phyloP scores from a whole-genome alignment of 2,797 vertebrate genomes.

The Acropternis orthonyx region DNA sequence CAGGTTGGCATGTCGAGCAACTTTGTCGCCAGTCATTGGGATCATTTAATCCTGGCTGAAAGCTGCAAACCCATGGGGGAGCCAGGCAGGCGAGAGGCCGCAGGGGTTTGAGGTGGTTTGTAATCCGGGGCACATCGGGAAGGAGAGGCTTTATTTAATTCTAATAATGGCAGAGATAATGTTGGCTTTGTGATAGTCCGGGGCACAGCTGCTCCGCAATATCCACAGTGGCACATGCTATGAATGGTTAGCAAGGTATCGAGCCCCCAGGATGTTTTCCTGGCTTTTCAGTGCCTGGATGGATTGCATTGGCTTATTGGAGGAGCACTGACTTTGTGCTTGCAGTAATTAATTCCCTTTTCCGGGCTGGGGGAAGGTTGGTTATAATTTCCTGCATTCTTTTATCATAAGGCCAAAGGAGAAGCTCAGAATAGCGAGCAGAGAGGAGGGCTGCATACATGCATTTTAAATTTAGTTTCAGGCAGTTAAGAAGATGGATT shows the following conservation, averaged over 20 bases:
- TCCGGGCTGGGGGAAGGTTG: constrained; percentile 54
- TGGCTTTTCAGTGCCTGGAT: constrained; percentile 10
- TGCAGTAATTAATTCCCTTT: constrained; percentile 69
- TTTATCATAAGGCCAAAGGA: constrained; percentile 65
- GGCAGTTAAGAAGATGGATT: constrained; percentile 24
- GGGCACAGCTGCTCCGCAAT: neutral
- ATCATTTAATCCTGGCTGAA: neutral
- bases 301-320: constrained; percentile 52
- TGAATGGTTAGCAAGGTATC: constrained; percentile 22
- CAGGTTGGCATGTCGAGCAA: neutral
- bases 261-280: neutral
- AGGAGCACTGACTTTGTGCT: constrained; percentile 60
- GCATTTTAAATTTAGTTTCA: neutral
- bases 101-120: neutral
- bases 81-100: neutral
- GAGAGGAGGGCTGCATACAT: constrained; percentile 37
- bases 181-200: neutral
- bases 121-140: neutral
- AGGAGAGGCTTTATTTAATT: constrained; percentile 12
- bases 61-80: neutral
- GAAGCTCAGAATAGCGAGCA: constrained; percentile 44
- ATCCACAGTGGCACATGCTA: neutral
- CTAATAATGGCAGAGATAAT: neutral
- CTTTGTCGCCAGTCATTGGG: neutral
- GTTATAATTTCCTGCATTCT: constrained; percentile 66